Percentiles rank a stretch among this genome's conserved stretches.
phyloP scores from a whole-genome alignment of 2,888 invertebrate genomes.

The Rhingia rostrata region DNA sequence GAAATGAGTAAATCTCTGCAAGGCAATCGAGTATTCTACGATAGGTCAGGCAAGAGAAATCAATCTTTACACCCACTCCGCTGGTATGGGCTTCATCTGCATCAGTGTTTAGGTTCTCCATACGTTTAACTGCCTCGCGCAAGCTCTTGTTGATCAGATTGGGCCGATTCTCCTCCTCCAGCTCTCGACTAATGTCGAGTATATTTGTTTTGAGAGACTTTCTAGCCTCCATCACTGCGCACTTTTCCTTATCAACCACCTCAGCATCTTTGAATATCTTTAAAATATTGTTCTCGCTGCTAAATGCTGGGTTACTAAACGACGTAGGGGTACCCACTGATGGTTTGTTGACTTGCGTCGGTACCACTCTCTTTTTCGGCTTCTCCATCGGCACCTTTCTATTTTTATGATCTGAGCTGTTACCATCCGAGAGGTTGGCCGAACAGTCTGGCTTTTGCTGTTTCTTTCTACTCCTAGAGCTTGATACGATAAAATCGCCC shows the following conservation, averaged over 20 bases:
- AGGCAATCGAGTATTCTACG: conserved; percentile 76
- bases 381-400: conserved; percentile 67
- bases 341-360: conserved; percentile 79
- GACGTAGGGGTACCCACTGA: conserved; percentile 63
- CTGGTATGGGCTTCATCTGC: not conserved
- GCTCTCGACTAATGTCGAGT: conserved; percentile 78
- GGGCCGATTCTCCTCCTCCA: conserved; percentile 76
- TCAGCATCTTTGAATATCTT: conserved; percentile 79
- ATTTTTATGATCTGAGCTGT: conserved; percentile 44
- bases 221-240: conserved; percentile 78
- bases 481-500: conserved; percentile 80
- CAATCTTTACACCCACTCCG: conserved; percentile 57
- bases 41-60: conserved; percentile 77
- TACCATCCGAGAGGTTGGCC: conserved; percentile 37
- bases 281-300: conserved; percentile 81
- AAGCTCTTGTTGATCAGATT: conserved; percentile 43
- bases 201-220: conserved; percentile 78
- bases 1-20: conserved; percentile 79
- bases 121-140: conserved; percentile 53
- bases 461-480: conserved; percentile 57
- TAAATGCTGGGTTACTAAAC: conserved; percentile 79
- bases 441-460: conserved; percentile 50
- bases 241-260: conserved; percentile 78
- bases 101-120: conserved; percentile 43
- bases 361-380: conserved; percentile 81